phyloP scores from a whole-genome alignment of 2,797 vertebrate genomes.

The Coranthus polyacanthus region DNA sequence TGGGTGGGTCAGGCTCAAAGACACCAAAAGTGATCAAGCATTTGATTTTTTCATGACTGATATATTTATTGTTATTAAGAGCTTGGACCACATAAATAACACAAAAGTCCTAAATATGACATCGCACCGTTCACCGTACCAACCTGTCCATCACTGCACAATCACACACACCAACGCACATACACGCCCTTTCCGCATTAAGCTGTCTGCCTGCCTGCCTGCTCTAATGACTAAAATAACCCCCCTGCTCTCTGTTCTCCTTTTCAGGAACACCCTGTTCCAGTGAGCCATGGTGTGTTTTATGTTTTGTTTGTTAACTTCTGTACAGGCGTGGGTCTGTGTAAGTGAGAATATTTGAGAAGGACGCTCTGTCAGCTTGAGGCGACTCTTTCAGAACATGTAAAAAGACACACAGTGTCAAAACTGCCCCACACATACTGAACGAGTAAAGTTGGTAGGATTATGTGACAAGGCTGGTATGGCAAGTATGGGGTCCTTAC shows the following conservation, averaged over 20 bases:
- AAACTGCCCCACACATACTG: constrained; percentile 30
- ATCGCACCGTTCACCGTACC: constrained; percentile 10
- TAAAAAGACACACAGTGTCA: constrained; percentile 39
- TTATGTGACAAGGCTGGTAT: constrained; percentile 54
- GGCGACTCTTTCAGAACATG: constrained; percentile 28
- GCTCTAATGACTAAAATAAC: constrained; percentile 81
- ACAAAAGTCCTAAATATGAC: constrained; percentile 14
- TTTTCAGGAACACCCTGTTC: constrained; percentile 85
- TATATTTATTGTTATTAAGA: not conserved
- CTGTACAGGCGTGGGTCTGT: constrained; percentile 4
- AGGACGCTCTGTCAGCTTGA: not conserved
- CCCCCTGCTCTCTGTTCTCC: constrained; percentile 84
- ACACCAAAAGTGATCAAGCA: not conserved
- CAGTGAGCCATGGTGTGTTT: constrained; percentile 42
- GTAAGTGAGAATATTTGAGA: no score
- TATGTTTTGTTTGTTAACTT: constrained; percentile 25
- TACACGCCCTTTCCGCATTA: constrained; percentile 56
- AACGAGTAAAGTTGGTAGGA: constrained; percentile 12
- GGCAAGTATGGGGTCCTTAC: constrained; percentile 57
- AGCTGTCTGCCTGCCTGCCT: constrained; percentile 67
- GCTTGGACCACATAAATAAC: not conserved
- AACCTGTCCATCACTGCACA: constrained; percentile 35
- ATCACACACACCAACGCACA: constrained; percentile 34
- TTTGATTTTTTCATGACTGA: not conserved
- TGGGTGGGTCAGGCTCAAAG: not conserved